Evolutionary conservation across 1,140 invertebrate genomes (phyloP).

Genomic region (Harlomillsia oculata): DNA sequence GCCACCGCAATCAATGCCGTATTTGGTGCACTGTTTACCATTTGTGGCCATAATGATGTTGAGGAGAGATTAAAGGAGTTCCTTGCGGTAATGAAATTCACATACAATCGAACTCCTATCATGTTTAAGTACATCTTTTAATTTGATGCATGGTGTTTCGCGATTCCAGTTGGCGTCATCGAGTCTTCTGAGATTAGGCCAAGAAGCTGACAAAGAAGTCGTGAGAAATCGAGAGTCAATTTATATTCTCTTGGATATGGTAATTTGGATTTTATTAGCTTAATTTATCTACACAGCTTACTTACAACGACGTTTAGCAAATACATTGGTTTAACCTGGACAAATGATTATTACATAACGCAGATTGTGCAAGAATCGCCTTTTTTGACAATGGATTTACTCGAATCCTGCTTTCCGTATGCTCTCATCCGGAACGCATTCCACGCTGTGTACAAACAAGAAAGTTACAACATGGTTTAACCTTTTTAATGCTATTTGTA

Average conservation of each 20-base stretch:
- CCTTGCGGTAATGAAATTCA: conserved; percentile 57
- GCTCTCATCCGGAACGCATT: conserved; percentile 92
- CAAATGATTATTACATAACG: conserved; percentile 28
- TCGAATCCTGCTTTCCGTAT: conserved; percentile 97
- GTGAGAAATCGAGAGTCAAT: conserved; percentile 90
- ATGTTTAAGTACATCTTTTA: not conserved
- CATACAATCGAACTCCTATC: not conserved
- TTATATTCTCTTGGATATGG: conserved; percentile 81
- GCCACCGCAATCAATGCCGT: conserved; percentile 93
- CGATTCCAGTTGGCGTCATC: conserved; percentile 75
- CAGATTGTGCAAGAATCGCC: conserved; percentile 94
- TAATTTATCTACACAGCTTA: no score
- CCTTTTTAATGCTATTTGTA: no score
- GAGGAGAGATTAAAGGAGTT: conserved; percentile 98
- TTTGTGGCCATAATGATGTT: conserved; percentile 88
- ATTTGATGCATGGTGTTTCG: not conserved
- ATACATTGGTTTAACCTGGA: not conserved
- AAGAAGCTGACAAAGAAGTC: conserved; percentile 89
- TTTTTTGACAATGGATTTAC: conserved; percentile 92
- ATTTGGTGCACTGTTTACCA: conserved; percentile 90
- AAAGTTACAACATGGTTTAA: conserved; percentile 47
- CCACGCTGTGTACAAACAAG: conserved; percentile 85
- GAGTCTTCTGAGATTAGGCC: conserved; percentile 81
- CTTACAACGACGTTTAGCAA: not conserved
- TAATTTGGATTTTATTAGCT: conserved; percentile 37